Base-by-base conservation (phyloP, 2,888 invertebrate genomes). In the Philopedon plagiatum region DNA sequence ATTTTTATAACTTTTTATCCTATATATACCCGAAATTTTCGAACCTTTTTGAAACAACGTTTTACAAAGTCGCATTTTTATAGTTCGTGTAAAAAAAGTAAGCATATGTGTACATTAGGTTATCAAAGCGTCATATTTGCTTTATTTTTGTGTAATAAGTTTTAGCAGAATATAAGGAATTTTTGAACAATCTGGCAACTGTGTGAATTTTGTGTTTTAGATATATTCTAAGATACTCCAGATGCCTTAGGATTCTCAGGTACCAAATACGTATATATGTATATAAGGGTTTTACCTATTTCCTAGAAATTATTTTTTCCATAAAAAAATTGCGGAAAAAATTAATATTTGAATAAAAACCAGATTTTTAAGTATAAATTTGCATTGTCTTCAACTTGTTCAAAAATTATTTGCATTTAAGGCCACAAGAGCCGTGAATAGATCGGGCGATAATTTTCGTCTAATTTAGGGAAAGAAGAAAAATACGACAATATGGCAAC, bases 1-100 rank as follows among this genome's bases (percentile, higher is more conserved):
- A 29, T 56, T 70, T 70, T 69, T 69, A 69, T 63, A 69, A 23
- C 34, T 56, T 57, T 54, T 29, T 54, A 54, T 11, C 65, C 65
- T 57, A 37, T 29, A 61, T 64, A 41, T 69, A 62, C 69, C 32
- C 32, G 13, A 63, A 21, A 69, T 62, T 68, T 70, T 70, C n/a
- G 39, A 58, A 58, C 41, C 23, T 58, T 58, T 58, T 41, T 58
- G 9, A 41, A 21, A 41, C 26, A 37, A 18, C 21, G 5, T 58
- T 58, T 41, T 58, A 41, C 41, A 41, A 58, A 41, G 13, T 19
- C 21, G 37, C 57, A 49, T 37, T 60, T 58, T 67, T 49, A 29
- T 5, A 34, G 39, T 41, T 15, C n/a, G 39, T 39, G 23, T 39
- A 58, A 37, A 58, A 7, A 57, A 34, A 19, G n/a, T 57, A 49